Evolutionary conservation across 2,888 invertebrate species (phyloP).

Genomic region (Oligia fasciuncula): DNA sequence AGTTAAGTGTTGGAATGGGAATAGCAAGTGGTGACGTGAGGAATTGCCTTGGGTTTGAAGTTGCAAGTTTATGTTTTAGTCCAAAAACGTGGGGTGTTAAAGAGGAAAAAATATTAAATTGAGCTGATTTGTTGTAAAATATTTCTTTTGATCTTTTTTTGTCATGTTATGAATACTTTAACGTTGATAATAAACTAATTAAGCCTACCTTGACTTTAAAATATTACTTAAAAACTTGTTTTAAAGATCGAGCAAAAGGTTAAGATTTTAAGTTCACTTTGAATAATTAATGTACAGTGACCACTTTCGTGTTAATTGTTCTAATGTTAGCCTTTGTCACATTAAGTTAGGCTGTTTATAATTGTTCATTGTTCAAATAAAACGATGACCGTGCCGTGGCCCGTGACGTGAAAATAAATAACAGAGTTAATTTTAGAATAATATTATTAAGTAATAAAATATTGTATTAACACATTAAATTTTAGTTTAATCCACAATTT

Average conservation of each 20-base stretch:
- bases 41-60: slow-evolving; percentile 26
- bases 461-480: not conserved
- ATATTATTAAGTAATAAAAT: not conserved
- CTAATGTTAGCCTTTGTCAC: not conserved
- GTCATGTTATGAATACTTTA: not conserved
- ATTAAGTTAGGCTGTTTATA: slow-evolving; percentile 6
- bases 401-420: not conserved
- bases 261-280: not conserved
- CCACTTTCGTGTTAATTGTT: not conserved
- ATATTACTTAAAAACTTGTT: slow-evolving; percentile 1
- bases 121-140: not conserved
- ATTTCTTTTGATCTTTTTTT: not conserved
- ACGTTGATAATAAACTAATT: not conserved
- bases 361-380: slow-evolving; percentile 35
- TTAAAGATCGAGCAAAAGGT: not conserved
- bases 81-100: not conserved
- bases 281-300: not conserved
- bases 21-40: slow-evolving; percentile 39
- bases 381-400: slow-evolving; percentile 7
- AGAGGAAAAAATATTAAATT: not conserved
- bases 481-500: not conserved
- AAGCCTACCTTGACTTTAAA: slow-evolving; percentile 20
- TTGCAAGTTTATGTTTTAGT: not conserved
- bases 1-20: slow-evolving; percentile 40
- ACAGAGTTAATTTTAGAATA: not conserved